Base-by-base conservation (phyloP, 1,140 invertebrate genomes). In the Harpegnathos saltator region DNA sequence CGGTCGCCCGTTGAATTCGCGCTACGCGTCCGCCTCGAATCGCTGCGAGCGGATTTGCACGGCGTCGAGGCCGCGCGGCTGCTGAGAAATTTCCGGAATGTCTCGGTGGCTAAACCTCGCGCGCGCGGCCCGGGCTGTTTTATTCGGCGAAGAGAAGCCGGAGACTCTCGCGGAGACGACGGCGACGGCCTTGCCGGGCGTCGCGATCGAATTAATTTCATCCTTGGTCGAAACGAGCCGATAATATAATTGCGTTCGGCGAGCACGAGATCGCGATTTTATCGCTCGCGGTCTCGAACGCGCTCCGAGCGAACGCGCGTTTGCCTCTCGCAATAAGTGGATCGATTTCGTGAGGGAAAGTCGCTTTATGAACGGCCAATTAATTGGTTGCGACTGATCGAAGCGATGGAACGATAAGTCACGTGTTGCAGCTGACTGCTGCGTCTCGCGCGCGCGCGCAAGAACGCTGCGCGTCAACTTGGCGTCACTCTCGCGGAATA, bases 161-260 rank as follows among this genome's bases (percentile, higher is more conserved):
- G 38, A 44, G 38, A 44, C 38, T 44, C 38, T 44, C 9, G 1
- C 38, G 38, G 7, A 3, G 9, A 44, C 38, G 38, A 44, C 38
- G 38, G 11, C 0, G 38, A 44, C 24, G 22, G 19, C 63, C 63
- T 78, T 50, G 26, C 15, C 75, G 50, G 26, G 33, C 63, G 50
- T 26, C 75, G 38, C 38, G 38, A 19, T 78, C 29, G 19, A 69
- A 78, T 78, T 78, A 78, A 78, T 78, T 69, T 78, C 22, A 78
- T 78, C 63, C 62, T 50, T 11, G 4, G 52, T 78, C 17, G 22
- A 78, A 77, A 66, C 66, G 54, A 77, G 22, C 62, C 11, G 29
- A 77, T 77, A 44, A 44, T 77, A 48, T 68, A 68, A 78, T 44
- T 78, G 44, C 59, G 52, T 69, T 78, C 33, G 29, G n/a, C 29